Percentiles rank a stretch among this genome's conserved stretches.
These are phyloP conservation scores for Sacculina carcini DNA, from an alignment of 2,888 invertebrate species.

Conservation along the genomic window DNA sequence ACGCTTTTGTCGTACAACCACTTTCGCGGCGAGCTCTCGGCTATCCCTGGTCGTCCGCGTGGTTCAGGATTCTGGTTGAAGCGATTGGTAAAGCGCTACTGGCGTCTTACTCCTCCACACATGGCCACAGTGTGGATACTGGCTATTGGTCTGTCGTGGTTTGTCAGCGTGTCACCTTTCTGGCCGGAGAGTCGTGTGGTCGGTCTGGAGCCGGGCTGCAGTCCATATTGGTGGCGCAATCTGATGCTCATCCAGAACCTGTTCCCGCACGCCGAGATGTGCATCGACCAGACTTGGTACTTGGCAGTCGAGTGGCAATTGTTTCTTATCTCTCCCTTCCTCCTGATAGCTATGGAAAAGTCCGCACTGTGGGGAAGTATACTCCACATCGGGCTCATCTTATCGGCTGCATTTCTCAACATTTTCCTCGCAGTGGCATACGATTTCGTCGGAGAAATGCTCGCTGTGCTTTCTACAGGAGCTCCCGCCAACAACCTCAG, in stretches of 20 bases:
- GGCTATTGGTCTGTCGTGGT: neutral
- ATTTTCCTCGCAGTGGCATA: neutral
- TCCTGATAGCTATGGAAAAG: neutral
- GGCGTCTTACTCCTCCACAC: neutral
- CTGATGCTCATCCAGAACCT: neutral
- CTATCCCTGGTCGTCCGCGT: neutral
- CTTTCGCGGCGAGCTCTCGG: neutral
- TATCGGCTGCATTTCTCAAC: neutral
- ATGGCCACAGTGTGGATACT: neutral
- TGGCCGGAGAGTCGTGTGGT: neutral
- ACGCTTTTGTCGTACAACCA: neutral
- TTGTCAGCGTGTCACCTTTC: neutral
- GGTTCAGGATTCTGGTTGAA: neutral
- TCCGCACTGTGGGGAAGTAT: neutral
- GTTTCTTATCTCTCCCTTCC: neutral
- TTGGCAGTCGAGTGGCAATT: conserved; percentile 1
- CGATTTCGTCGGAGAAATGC: neutral
- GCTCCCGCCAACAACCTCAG: neutral
- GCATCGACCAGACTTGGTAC: conserved; percentile 2
- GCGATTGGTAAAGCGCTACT: neutral
- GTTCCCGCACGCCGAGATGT: conserved; percentile 2
- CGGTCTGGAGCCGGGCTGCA: conserved; percentile 1
- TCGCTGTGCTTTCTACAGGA: neutral
- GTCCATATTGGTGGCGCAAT: neutral
- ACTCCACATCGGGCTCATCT: neutral